phyloP scores from a whole-genome alignment of 2,888 invertebrate genomes.

The Gari tellinella region DNA sequence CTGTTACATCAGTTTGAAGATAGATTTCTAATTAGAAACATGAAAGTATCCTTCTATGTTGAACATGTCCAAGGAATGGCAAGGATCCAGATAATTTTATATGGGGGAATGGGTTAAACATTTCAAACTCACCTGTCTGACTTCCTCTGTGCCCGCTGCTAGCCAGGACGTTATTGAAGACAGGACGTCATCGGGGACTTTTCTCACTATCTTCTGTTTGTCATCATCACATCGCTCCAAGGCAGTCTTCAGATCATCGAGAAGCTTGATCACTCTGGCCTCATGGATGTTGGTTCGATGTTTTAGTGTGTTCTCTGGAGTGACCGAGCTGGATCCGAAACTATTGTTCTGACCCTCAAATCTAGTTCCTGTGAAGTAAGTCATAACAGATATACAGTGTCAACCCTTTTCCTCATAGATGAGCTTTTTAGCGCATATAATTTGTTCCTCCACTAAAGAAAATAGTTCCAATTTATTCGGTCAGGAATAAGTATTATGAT shows the following conservation, averaged over 20 bases:
- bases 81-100: no score
- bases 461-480: no score
- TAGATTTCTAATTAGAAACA: no score
- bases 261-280: constrained; percentile 51
- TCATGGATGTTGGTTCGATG: constrained; percentile 37
- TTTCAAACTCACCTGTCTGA: constrained; percentile 23
- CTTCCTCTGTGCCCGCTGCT: constrained; percentile 38
- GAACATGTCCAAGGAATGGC: no score
- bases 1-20: no score
- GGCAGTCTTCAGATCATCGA: constrained; percentile 58
- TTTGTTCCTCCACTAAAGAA: no score
- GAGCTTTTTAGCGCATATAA: no score
- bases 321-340: constrained; percentile 21
- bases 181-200: constrained; percentile 53
- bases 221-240: constrained; percentile 57
- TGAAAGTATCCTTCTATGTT: no score
- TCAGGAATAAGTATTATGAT: no score
- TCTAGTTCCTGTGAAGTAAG: constrained; percentile 43
- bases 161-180: constrained; percentile 44
- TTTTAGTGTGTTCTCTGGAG: constrained; percentile 46
- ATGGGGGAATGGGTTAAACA: no score
- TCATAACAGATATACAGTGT: not conserved
- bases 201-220: constrained; percentile 39
- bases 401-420: no score
- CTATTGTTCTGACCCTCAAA: constrained; percentile 52